phyloP scores from a whole-genome alignment of 2,797 vertebrate genomes.

The Tapirus indicus region DNA sequence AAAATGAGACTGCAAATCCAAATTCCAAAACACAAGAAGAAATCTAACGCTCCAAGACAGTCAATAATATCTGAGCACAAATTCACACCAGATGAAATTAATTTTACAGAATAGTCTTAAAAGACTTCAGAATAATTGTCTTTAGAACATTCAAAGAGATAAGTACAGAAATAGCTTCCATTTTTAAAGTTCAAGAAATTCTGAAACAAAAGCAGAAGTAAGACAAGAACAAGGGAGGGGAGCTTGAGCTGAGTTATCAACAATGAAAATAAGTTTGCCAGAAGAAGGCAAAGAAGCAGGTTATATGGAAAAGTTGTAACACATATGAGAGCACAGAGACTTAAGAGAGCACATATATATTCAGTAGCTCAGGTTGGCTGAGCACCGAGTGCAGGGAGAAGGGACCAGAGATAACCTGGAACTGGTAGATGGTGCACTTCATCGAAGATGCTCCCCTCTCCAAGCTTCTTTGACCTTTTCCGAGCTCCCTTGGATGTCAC shows the following conservation, averaged over 20 bases:
- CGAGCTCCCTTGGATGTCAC: neutral
- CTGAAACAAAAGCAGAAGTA: neutral
- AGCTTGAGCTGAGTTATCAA: neutral
- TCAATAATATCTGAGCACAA: neutral
- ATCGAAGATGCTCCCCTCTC: neutral
- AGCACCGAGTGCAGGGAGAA: neutral
- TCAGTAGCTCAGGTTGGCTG: neutral
- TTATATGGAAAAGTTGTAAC: neutral
- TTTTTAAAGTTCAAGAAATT: neutral
- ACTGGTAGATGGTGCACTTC: neutral
- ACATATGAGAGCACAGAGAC: neutral
- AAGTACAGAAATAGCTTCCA: neutral
- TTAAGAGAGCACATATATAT: neutral
- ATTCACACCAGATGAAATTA: neutral
- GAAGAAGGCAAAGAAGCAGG: neutral
- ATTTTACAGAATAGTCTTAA: neutral
- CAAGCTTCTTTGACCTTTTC: neutral
- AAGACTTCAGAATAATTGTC: neutral
- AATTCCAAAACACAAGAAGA: neutral
- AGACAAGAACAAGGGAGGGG: neutral
- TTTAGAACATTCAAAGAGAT: slow-evolving; percentile 23
- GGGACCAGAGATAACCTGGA: neutral
- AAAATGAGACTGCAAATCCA: neutral
- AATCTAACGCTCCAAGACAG: neutral
- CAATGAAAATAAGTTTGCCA: neutral